Evolutionary conservation across 2,113 vertebrate genomes (phyloP), one percentile per base, ranked within the genome.

Genomic region (Coracopsis vasa): DNA sequence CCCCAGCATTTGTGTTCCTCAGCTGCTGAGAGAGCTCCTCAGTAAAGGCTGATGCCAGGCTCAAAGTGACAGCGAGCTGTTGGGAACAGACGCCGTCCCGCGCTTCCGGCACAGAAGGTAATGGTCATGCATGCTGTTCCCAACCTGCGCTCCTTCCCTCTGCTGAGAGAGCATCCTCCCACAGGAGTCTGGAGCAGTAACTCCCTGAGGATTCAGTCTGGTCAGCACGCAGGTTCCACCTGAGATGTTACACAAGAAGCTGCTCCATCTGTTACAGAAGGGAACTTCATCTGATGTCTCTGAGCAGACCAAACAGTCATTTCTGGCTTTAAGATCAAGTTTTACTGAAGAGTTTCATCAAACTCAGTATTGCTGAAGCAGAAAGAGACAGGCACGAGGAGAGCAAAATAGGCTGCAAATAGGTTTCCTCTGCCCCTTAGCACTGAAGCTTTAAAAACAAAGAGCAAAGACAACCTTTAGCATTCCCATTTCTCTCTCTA

Each of bases 111-210:
- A 29, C 72, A 86, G 67, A 37, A 65, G 69, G 84, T 7, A 66
- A 23, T 0, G 5, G 39, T 74, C n/a, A 2, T 0, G 2, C 2
- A 2, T 17, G 56, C 70, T 17, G 0, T 58, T 69, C 56, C 44
- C 82, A 88, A 7, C 86, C 53, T 41, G 13, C 20, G 4, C 33
- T 27, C 44, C 27, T 56, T 42, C 58, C 73, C n/a, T 85, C 16
- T 58, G 61, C 73, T 13, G 47, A 73, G 60, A 42, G 77, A 84
- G 47, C 25, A n/a, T 82, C 81, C 62, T 90, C 67, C 66, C 58
- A 27, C 35, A 42, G 13, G 24, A 53, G 50, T 4, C 1, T 35
- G 83, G 5, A 44, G 39, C 62, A 29, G 0, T 11, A 78, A 45
- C 56, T 82, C 85, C 81, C 66, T 75, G 90, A 85, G 74, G 75